Conservation (phyloP, 2,113 vertebrate species). For the Loxodonta africana region DNA sequence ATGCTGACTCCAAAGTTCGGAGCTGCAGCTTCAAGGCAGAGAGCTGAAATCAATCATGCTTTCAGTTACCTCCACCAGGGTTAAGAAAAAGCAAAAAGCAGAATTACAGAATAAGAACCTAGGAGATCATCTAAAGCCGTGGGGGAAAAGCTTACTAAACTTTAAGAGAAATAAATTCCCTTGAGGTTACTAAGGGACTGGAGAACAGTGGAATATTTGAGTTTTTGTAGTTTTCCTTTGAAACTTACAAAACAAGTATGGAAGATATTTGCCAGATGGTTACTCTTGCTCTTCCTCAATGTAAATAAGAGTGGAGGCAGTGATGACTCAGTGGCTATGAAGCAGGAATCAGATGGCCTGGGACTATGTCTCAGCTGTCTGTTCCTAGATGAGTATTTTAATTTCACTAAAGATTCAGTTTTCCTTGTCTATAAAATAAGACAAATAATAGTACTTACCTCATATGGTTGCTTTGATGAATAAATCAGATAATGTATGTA, state of each 20-base stretch:
- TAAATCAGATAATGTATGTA: background rate
- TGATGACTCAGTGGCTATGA: background rate
- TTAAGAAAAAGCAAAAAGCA: conserved; percentile 29
- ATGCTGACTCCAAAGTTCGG: background rate
- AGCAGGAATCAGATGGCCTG: background rate
- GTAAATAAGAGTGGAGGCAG: background rate
- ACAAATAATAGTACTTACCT: background rate
- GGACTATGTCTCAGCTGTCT: background rate
- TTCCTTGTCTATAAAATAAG: conserved; percentile 16
- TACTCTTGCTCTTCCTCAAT: background rate
- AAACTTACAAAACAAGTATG: background rate
- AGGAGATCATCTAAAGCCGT: background rate
- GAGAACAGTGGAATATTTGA: background rate
- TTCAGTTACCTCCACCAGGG: background rate
- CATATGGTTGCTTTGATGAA: background rate
- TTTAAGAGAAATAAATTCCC: background rate
- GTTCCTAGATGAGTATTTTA: background rate
- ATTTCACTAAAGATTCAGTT: background rate
- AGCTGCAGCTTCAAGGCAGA: conserved; percentile 6
- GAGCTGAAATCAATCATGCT: background rate
- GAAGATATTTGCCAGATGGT: background rate
- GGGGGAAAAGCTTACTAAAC: background rate
- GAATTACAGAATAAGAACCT: conserved; percentile 3
- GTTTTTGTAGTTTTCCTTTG: background rate
- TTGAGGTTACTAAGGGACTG: background rate